Evolutionary conservation across 2,888 invertebrate genomes (phyloP).

Genomic region (Odontomyia ornata): DNA sequence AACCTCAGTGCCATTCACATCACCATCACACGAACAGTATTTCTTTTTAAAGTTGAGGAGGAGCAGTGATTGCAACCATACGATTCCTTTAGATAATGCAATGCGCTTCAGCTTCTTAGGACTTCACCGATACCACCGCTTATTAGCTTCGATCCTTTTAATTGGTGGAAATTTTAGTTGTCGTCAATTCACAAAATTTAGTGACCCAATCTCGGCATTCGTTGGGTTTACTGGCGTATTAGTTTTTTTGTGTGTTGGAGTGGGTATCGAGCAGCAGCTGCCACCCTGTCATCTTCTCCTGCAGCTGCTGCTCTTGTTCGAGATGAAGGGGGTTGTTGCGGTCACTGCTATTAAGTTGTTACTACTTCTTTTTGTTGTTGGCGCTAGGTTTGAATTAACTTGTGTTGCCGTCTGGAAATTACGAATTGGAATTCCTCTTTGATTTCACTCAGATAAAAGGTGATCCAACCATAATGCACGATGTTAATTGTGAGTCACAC

Average conservation of each 20-base stretch:
- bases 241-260: too few relatives aligned
- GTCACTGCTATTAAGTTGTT: conserved; percentile 31
- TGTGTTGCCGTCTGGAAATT: conserved; percentile 53
- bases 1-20: background rate
- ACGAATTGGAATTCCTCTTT: conserved; percentile 67
- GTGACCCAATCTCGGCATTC: conserved; percentile 10
- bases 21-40: conserved; percentile 25
- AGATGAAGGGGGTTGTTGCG: conserved; percentile 5
- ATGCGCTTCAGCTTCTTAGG: conserved; percentile 19
- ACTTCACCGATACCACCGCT: background rate
- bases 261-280: background rate
- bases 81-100: background rate
- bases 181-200: background rate
- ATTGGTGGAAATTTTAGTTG: background rate
- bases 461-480: too few relatives aligned
- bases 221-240: background rate
- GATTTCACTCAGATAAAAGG: conserved; percentile 99
- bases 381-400: conserved; percentile 28
- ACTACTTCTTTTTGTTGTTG: conserved; percentile 21
- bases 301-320: background rate
- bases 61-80: too few relatives aligned
- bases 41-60: background rate
- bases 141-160: background rate
- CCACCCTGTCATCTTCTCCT: conserved; percentile 8
- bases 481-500: too few relatives aligned